Evolutionary conservation across 2,113 vertebrate genomes (phyloP).

Genomic region (Hipposideros armiger): DNA sequence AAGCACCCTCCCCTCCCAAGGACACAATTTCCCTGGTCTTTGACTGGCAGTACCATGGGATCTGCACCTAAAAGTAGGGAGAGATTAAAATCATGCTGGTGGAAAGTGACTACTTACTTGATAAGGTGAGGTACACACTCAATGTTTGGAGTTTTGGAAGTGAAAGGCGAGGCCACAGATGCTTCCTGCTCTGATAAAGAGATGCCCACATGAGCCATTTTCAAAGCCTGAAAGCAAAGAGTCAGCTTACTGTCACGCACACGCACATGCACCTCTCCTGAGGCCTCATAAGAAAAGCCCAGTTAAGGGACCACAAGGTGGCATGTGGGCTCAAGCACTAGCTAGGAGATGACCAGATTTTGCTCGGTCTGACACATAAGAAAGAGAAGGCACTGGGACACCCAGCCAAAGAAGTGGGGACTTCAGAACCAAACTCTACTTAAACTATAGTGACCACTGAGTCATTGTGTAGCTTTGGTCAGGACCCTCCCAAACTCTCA

Average conservation of each 20-base stretch:
- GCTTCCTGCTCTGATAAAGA: constrained; percentile 91
- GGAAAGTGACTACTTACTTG: constrained; percentile 84
- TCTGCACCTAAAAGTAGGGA: neutral
- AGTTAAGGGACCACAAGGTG: neutral
- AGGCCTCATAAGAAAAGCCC: neutral
- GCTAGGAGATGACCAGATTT: neutral
- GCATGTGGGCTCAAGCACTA: neutral
- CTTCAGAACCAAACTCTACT: neutral
- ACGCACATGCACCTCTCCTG: neutral
- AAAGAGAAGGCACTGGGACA: neutral
- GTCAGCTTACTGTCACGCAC: constrained; percentile 50
- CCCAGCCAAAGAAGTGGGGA: neutral
- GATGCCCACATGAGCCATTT: constrained; percentile 90
- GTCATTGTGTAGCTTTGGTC: neutral
- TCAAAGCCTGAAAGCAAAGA: constrained; percentile 89
- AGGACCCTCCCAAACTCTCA: neutral
- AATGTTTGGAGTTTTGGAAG: constrained; percentile 87
- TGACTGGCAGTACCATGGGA: neutral
- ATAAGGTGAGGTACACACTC: constrained; percentile 89
- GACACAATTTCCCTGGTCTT: neutral
- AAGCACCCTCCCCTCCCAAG: neutral
- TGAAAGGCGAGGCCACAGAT: constrained; percentile 91
- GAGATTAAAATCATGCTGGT: neutral
- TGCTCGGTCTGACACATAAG: neutral
- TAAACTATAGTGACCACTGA: neutral